Evolutionary conservation across 2,113 vertebrate species (phyloP), one percentile per base, ranked within the genome.

Genomic region (Lutjanus erythropterus): DNA sequence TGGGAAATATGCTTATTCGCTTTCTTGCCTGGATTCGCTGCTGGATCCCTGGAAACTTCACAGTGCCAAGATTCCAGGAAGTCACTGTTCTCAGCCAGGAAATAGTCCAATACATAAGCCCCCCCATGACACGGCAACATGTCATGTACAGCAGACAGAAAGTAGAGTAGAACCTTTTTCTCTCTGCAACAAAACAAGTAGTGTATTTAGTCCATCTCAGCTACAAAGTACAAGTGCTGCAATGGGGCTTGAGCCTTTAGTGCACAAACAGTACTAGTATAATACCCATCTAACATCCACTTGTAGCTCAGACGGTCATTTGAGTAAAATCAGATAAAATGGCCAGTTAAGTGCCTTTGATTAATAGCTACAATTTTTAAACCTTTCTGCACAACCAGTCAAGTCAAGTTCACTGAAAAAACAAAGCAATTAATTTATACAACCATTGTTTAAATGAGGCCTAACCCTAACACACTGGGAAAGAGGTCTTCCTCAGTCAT

Each of bases 31-130:
- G 3, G 15, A n/a, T 65, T 56, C 29, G 37, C 37, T 19, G 11
- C 29, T 25, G n/a, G 12, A 41, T 52, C 35, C 19, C 59, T 47
- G 15, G 52, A 2, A 6, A 27, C 11, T 12, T 5, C 9, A 52
- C 10, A 4, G 44, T 56, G 79, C 69, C 41, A 41, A 53, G 55
- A 50, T 46, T 42, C 33, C 21, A 53, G 58, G 46, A 42, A 12
- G 33, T 46, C 47, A 19, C 15, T 52, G 56, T 31, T 33, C 33
- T 11, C 55, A 69, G 19, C 55, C 59, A n/a, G 41, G 10, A 33
- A 4, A 58, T 10, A 16, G 11, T 27, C 1, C 2, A 4, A 2
- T 8, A 37, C 15, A 19, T 7, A 55, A 6, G n/a, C n/a, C n/a
- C 47, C 21, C 33, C 15, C 0, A 6, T 27, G 19, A 68, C 33